Base-by-base conservation (phyloP, 2,888 invertebrate species). In the Limnephilus marmoratus region DNA sequence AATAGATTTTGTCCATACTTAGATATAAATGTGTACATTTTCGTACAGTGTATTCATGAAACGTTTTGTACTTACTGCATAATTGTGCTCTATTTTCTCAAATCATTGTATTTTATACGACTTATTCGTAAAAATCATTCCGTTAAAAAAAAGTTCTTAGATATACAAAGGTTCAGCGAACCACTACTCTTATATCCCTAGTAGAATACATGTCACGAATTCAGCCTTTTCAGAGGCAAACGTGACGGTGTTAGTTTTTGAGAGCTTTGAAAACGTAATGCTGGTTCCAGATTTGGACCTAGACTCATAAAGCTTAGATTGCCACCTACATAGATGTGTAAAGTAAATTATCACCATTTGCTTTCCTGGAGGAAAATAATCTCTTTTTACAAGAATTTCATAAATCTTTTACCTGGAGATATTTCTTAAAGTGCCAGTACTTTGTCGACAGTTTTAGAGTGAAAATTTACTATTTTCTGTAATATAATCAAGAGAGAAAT, bases 211-310 rank as follows among this genome's bases (percentile, higher is more conserved):
- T 18, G 83, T 37, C 83, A 83, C 83, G 83, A 37, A 12, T 41
- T 41, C 11, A 3, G 9, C 83, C 24, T 83, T 34, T 83, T 83
- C 37, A 13, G 83, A 7, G 34, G 31, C 15, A 41, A 37, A 83
- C 83, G 83, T 83, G 83, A 83, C 37, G 18, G 37, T 37, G 31
- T 83, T 37, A 34, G 34, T 37, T 37, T 37, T 83, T 83, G 31
- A 83, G 24, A 83, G 83, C 83, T 83, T 83, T 34, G 34, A 31
- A 83, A 31, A 83, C 83, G 83, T 41, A 83, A 7, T 34, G 83
- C 83, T 18, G 83, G 24, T 83, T 37, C 18, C 68, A 68, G 68
- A 68, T 68, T 83, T 83, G 34, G 37, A 3, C 31, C 37, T 11
- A 18, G 83, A 18, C 24, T 83, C 34, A 15, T 83, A 83, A 34